Evolutionary conservation across 2,113 vertebrate genomes (phyloP).

Genomic region (Rhodinocichla rosea): DNA sequence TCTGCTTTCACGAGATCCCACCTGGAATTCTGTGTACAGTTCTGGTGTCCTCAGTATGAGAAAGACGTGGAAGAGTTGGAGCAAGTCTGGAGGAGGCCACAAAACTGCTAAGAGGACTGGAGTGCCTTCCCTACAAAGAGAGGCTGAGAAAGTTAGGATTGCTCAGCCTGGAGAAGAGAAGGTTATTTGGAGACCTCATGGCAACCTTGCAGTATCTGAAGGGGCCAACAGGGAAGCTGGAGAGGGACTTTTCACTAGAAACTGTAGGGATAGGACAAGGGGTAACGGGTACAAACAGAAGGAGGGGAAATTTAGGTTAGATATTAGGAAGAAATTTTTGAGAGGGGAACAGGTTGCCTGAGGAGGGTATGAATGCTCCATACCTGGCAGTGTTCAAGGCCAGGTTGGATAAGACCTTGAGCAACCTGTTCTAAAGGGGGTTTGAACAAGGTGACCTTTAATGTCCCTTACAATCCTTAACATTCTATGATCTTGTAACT

Average conservation of each 20-base stretch:
- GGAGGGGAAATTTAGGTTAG: background rate
- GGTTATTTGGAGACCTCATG: background rate
- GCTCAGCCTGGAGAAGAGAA: background rate
- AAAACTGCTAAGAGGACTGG: background rate
- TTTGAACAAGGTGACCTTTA: background rate
- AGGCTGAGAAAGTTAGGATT: background rate
- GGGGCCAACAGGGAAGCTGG: fast-evolving
- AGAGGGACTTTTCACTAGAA: background rate
- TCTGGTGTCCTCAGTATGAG: background rate
- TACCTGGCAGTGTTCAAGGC: background rate
- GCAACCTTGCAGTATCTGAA: background rate
- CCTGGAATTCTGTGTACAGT: background rate
- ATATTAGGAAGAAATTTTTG: background rate
- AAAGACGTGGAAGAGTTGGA: background rate
- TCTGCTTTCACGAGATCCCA: background rate
- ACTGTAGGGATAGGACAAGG: background rate
- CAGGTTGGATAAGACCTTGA: background rate
- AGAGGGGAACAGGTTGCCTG: background rate
- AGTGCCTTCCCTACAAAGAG: background rate
- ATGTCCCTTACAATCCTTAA: background rate
- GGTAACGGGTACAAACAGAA: background rate
- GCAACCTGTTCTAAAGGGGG: background rate
- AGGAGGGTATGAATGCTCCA: no score
- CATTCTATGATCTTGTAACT: background rate
- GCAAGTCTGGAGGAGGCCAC: background rate